Conservation (phyloP, 2,113 vertebrate species). For the Odocoileus hemionus region DNA sequence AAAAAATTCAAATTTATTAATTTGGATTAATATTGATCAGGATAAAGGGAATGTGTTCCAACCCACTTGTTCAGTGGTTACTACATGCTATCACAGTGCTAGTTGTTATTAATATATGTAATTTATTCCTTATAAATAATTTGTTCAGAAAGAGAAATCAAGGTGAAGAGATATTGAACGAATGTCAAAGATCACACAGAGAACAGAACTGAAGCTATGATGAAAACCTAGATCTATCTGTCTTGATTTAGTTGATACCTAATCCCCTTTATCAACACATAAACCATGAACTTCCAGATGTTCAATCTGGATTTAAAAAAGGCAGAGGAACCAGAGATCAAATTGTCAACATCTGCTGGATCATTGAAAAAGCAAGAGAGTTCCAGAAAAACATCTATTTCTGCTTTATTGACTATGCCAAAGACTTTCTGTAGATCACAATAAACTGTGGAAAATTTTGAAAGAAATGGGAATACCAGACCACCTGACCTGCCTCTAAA, state of each 20-base stretch:
- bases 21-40: neutral
- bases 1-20: neutral
- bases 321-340: no score
- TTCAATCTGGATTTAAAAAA: no score
- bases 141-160: neutral
- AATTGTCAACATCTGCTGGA: no score
- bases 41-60: neutral
- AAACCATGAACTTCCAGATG: no score
- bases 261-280: neutral
- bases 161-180: neutral
- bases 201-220: neutral
- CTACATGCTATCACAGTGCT: neutral
- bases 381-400: no score
- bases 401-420: no score
- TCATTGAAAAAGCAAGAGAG: no score
- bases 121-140: neutral
- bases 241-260: neutral
- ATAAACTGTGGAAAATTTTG: no score
- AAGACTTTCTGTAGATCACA: no score
- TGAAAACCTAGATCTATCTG: neutral
- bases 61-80: neutral
- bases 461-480: no score
- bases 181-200: neutral
- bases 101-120: neutral
- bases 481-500: no score